Evolutionary conservation across 2,113 vertebrate species (phyloP), one percentile per base, ranked within the genome.

Genomic region (Sapajus apella): DNA sequence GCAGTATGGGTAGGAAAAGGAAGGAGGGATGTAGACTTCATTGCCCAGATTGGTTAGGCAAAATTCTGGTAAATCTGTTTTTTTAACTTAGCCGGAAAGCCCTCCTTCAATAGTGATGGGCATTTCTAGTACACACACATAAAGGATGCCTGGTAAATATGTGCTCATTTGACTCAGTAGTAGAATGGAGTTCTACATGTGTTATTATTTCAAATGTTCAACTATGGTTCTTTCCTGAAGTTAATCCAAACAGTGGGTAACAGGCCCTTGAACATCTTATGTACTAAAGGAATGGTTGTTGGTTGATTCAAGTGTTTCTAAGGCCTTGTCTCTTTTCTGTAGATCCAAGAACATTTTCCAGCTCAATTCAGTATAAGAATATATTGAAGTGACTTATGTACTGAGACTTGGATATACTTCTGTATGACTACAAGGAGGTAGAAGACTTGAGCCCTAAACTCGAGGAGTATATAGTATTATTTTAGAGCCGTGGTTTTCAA

Each of bases 161-260:
- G 20, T 94, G 58, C 40, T 30, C 2, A 45, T 75, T 89, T 89
- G 80, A 96, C 55, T 85, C 16, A n/a, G 18, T 91, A 56, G 73
- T 43, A 56, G 79, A 56, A 58, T 61, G 70, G 37, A 83, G 50
- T 85, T 94, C 85, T 94, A 9, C 9, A 56, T 52, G 13, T 92
- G 95, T 85, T 76, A 73, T 50, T 76, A 83, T 56, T 56, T 92
- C 25, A 87, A 47, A 90, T n/a, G 4, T 89, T 80, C 35, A 40
- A 45, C 21, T 96, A 90, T 45, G 45, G 10, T 81, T 45, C 61
- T 85, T 93, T 93, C 73, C 50, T 96, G 68, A 95, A 90, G n/a
- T 95, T 90, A 79, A 79, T 13, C 52, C 4, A 6, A 91, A 70
- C n/a, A 72, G 20, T 88, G 82, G 82, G 64, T 90, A 90, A 58